Evolutionary conservation across 1,140 invertebrate species (phyloP), one percentile per base, ranked within the genome.

Genomic region (Euura saliciscinereae): DNA sequence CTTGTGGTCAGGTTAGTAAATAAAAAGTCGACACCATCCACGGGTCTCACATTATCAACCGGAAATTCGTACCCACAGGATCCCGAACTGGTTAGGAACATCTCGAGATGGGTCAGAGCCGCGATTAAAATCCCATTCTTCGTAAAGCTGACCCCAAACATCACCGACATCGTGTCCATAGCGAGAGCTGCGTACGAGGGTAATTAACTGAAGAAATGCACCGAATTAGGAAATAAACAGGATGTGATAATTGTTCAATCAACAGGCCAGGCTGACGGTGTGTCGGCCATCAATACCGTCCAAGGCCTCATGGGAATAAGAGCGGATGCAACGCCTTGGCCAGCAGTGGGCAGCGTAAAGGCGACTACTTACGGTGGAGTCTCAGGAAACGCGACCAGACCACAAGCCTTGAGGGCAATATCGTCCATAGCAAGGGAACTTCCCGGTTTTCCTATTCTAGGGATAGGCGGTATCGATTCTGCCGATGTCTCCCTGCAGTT

Each of bases 251-350:
- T 74, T 66, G 66, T 75, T 73, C 68, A 68, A 71, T 65, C 71
- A 74, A 3, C 71, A 95, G 96, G 97, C 69, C 92, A 93, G 51
- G 98, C 98, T 10, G 91, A 94, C 84, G 98, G 98, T 13, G 97
- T 99, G 0, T 97, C 98, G 0, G 97, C 97, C 0, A 99, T 98
- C 59, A 99, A 99, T 85, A 99, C 98, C 0, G 95, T 99, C 1
- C 96, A 91, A 65, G 96, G 97, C 2, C 85, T 99, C 66, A 99
- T 99, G 97, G 91, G 93, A 6, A 79, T 99, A 0, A 92, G 91
- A 79, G 88, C 91, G 2, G 91, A 97, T 83, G 95, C 91, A 0
- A 91, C 88, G 1, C 93, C 98, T 0, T 99, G 98, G 98, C 98
- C 98, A 5, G 91, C 91, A 51, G 92, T 99, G 46, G 98, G 98